A percentile compares a stretch with the other conserved stretches of the same genome.
These are phyloP conservation scores for Drosophila paramelanica DNA, from an alignment of 2,888 invertebrate genomes.

Conservation along the genomic window DNA sequence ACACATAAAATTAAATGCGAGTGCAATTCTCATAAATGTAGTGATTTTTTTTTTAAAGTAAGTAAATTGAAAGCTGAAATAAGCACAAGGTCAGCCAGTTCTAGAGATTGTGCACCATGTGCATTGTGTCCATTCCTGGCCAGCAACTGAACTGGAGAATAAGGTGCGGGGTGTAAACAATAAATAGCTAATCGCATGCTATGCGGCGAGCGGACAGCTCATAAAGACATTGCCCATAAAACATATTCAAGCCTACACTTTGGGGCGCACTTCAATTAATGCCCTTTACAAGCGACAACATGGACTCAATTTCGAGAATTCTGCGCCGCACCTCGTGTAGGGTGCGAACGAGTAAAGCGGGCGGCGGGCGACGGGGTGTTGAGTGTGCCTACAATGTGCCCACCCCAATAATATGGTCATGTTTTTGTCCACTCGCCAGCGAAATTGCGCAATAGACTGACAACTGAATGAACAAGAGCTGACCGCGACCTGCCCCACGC, in stretches of 20 bases:
- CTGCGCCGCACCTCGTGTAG: slow-evolving; percentile 42
- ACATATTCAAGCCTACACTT: slow-evolving; percentile 17
- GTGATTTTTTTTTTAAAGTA: slow-evolving; percentile 14
- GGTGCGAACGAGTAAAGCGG: background rate
- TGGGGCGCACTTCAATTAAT: slow-evolving; percentile 50
- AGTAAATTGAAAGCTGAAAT: slow-evolving; percentile 40
- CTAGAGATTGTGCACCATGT: slow-evolving; percentile 51
- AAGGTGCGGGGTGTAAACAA: slow-evolving; percentile 4
- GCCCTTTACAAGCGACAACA: slow-evolving; percentile 37
- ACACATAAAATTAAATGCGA: slow-evolving; percentile 52
- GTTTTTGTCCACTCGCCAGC: slow-evolving; percentile 32
- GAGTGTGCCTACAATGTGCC: slow-evolving; percentile 4
- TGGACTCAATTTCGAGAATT: slow-evolving; percentile 41
- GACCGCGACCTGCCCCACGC: slow-evolving; percentile 76
- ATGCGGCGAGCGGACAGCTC: slow-evolving; percentile 20
- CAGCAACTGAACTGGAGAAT: slow-evolving; percentile 2
- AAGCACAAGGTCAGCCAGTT: slow-evolving; percentile 71
- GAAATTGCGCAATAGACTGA: slow-evolving; percentile 62
- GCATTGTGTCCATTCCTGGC: slow-evolving; percentile 49
- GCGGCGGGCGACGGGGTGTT: background rate
- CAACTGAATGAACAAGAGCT: slow-evolving; percentile 54
- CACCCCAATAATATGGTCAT: slow-evolving; percentile 31
- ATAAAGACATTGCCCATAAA: slow-evolving; percentile 30
- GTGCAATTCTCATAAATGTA: slow-evolving; percentile 53
- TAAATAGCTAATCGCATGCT: slow-evolving; percentile 42